Conservation (phyloP, 2,888 invertebrate species). For the Enchytraeus crypticus region DNA sequence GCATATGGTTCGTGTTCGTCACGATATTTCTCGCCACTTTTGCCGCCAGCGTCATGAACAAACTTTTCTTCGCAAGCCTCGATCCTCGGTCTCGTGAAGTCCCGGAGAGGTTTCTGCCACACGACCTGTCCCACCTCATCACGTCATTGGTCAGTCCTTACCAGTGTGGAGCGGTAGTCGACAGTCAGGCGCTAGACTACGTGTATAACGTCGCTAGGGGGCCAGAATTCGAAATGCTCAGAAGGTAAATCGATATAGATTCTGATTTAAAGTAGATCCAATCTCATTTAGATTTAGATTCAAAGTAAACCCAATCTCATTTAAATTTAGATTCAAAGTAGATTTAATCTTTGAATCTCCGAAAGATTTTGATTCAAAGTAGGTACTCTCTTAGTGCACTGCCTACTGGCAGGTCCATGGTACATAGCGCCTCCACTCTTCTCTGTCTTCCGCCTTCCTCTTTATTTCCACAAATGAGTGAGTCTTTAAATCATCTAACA, state of each 20-base stretch:
- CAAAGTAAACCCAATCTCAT: too few relatives aligned
- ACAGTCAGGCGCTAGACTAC: constrained; percentile 9
- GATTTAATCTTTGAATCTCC: too few relatives aligned
- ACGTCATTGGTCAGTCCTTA: not conserved
- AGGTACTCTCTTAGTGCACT: too few relatives aligned
- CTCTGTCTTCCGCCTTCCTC: too few relatives aligned
- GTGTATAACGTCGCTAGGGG: constrained; percentile 6
- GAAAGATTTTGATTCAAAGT: too few relatives aligned
- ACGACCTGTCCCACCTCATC: constrained; percentile 10
- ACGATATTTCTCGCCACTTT: constrained; percentile 17
- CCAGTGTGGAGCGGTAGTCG: constrained; percentile 3
- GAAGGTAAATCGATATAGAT: not conserved
- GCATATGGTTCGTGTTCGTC: constrained; percentile 22
- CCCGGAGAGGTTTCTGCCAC: constrained; percentile 1
- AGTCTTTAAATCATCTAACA: too few relatives aligned
- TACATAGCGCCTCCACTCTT: too few relatives aligned
- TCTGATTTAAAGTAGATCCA: too few relatives aligned
- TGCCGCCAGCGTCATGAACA: constrained; percentile 17
- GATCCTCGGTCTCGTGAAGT: not conserved
- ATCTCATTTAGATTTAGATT: too few relatives aligned
- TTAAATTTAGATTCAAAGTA: too few relatives aligned
- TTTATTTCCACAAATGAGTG: too few relatives aligned
- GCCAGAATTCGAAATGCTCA: not conserved
- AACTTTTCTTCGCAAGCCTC: constrained; percentile 18
- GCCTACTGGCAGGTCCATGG: too few relatives aligned